Conservation (phyloP, 2,888 invertebrate genomes). For the Leptinotarsa haldemani region DNA sequence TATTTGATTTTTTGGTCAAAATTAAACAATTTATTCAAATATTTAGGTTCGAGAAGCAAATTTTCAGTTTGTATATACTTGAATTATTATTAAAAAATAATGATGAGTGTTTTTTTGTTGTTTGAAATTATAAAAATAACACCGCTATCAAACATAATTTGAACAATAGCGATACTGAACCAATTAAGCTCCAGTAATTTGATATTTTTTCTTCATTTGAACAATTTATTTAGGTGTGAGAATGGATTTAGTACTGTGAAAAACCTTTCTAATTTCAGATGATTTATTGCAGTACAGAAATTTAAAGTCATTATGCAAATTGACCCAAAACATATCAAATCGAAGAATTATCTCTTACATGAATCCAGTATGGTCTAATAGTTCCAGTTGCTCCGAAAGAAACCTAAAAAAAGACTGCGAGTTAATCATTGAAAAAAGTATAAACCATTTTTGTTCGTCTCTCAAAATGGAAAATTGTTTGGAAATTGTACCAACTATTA, state of each 20-base stretch:
- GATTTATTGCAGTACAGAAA: constrained; percentile 49
- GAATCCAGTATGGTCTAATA: constrained; percentile 40
- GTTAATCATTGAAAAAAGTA: constrained; percentile 30
- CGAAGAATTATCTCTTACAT: constrained; percentile 34
- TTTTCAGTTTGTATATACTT: too few species aligned
- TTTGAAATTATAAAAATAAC: too few species aligned
- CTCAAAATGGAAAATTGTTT: constrained; percentile 38
- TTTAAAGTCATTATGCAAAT: constrained; percentile 46
- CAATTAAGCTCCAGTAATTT: too few species aligned
- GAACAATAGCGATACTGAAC: too few species aligned
- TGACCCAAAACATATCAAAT: constrained; percentile 32
- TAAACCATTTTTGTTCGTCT: constrained; percentile 35
- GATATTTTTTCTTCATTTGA: too few species aligned
- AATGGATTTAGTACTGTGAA: neutral
- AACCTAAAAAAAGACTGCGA: constrained; percentile 34
- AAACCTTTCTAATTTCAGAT: constrained; percentile 44
- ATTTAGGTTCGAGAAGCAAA: too few species aligned
- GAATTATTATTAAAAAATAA: too few species aligned
- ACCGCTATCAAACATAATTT: too few species aligned
- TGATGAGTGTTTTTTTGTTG: too few species aligned
- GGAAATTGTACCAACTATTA: constrained; percentile 28
- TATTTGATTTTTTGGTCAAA: too few species aligned
- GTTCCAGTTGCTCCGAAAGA: constrained; percentile 38
- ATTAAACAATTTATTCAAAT: too few species aligned
- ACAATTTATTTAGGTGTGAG: neutral